Percentiles rank a stretch among this genome's conserved stretches.
Conservation (phyloP, 2,113 vertebrate genomes). For the Indri indri region DNA sequence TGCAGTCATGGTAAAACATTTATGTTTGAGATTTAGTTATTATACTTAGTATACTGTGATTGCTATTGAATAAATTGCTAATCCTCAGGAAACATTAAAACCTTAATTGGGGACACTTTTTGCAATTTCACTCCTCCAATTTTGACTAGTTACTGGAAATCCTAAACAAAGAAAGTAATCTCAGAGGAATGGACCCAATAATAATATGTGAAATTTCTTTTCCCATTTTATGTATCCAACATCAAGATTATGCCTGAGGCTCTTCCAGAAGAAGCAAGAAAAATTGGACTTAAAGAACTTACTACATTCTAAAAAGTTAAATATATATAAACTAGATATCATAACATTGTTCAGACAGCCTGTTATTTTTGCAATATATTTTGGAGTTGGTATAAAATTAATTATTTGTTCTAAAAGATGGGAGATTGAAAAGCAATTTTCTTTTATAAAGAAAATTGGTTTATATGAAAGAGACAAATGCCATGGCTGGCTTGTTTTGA, state of each 20-base stretch:
- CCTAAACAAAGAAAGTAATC: neutral
- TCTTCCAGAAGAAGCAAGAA: neutral
- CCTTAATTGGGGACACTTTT: neutral
- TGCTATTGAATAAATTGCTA: neutral
- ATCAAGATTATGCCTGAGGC: neutral
- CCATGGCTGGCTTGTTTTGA: neutral
- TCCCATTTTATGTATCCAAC: neutral
- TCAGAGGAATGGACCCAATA: neutral
- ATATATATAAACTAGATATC: neutral
- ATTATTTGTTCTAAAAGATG: neutral
- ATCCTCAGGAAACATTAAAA: neutral
- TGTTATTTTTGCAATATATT: slow-evolving; percentile 15
- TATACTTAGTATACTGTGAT: neutral
- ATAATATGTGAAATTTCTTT: neutral
- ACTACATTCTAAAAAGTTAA: neutral
- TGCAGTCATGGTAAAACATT: neutral
- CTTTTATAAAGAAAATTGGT: neutral
- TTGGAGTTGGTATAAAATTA: slow-evolving; percentile 5
- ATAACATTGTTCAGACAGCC: neutral
- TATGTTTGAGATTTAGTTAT: neutral
- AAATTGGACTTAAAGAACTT: neutral
- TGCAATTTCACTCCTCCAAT: neutral
- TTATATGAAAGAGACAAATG: neutral
- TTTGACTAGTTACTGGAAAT: neutral
- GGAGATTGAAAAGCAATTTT: slow-evolving; percentile 6